Percentiles rank a stretch among this genome's conserved stretches.
These are phyloP conservation scores for Spheniscus mendiculus DNA, from an alignment of 2,113 vertebrate genomes.

Conservation along the genomic window DNA sequence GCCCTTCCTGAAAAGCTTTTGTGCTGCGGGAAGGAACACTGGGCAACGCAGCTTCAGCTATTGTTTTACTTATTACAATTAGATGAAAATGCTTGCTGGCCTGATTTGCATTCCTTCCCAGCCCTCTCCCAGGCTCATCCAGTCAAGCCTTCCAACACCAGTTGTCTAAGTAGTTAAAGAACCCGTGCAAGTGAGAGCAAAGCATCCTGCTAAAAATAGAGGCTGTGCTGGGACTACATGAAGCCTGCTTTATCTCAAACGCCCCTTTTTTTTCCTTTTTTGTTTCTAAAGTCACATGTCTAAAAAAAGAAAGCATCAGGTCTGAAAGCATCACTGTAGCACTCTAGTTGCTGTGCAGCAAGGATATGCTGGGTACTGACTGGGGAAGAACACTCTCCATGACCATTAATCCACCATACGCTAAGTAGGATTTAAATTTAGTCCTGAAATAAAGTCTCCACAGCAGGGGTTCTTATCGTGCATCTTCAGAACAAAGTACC, in stretches of 20 bases:
- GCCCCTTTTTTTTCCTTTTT: neutral
- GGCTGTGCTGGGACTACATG: slow-evolving; percentile 15
- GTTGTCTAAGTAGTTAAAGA: slow-evolving; percentile 52
- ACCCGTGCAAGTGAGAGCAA: slow-evolving; percentile 12
- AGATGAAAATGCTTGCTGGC: slow-evolving; percentile 35
- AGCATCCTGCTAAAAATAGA: slow-evolving; percentile 63
- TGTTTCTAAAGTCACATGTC: slow-evolving; percentile 38
- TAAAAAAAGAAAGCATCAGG: slow-evolving; percentile 47
- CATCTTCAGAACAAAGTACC: slow-evolving; percentile 18
- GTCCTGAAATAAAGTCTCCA: slow-evolving; percentile 7
- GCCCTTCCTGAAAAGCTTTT: slow-evolving; percentile 53
- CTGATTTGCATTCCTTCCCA: slow-evolving; percentile 28
- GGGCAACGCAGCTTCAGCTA: neutral
- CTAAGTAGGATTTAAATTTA: slow-evolving; percentile 47
- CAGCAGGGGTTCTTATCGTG: neutral
- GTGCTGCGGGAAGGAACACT: neutral
- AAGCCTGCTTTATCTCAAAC: slow-evolving; percentile 55
- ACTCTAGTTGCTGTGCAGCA: neutral
- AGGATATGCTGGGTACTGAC: neutral
- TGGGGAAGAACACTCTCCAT: neutral
- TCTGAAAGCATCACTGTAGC: neutral
- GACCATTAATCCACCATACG: slow-evolving; percentile 2
- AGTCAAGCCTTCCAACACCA: neutral
- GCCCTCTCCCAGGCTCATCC: slow-evolving; percentile 1
- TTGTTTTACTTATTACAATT: neutral